Evolutionary conservation across 2,113 vertebrate species (phyloP), one percentile per base, ranked within the genome.

Genomic region (Leptobrachium ailaonicum): DNA sequence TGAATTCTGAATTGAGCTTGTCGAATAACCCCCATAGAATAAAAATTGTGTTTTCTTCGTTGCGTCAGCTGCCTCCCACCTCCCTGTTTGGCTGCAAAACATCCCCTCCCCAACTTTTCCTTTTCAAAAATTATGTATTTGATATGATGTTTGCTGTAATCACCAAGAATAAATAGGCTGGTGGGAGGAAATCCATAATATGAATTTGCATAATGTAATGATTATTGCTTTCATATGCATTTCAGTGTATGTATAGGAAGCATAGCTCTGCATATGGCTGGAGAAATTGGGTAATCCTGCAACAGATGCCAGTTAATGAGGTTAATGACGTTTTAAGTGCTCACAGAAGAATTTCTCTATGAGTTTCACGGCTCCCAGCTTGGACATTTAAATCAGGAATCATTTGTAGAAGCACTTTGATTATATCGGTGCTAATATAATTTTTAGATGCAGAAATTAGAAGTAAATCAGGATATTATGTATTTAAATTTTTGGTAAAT

Each of bases 321-420:
- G 75, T 77, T 70, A 77, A 77, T 71, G 76, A 70, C 70, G 62
- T 70, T 77, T 77, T 70, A 77, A 77, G 76, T 70, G 54, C 54
- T 77, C 14, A 3, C 67, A 70, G 75, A 77, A 77, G 68, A 70
- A 77, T 77, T 69, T 70, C 76, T 77, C 67, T 77, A 69, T 77
- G 58, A 32, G 68, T 77, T 70, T 53, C 67, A 77, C 68, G 75
- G 43, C 66, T 62, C 68, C 54, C 67, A 70, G 53, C 70, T 77
- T 70, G 76, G 67, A 71, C 66, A 70, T 56, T 77, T 77, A 67
- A 68, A 56, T 32, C 66, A 77, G 7, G 40, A 43, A 12, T 68
- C n/a, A n/a, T 77, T 76, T 77, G 45, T 53, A 77, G 66, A 63
- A 60, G 13, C 13, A 43, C 41, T 56, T 68, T 43, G 41, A 41